Evolutionary conservation across 2,797 vertebrate genomes (phyloP).

Genomic region (Megaceryle alcyon): DNA sequence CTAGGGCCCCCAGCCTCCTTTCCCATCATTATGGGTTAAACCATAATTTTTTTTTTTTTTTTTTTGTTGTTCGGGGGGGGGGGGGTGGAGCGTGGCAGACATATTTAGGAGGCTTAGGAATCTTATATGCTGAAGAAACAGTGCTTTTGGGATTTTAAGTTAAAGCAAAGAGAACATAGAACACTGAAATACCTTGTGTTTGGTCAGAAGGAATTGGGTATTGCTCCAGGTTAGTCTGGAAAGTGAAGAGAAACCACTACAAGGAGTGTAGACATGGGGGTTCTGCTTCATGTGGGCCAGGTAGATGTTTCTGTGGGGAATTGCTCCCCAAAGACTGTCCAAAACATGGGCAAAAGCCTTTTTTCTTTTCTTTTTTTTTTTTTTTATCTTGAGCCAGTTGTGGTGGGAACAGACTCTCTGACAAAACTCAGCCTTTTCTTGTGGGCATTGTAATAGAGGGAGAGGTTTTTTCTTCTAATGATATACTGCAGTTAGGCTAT

Average conservation of each 20-base stretch:
- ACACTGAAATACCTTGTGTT: background rate
- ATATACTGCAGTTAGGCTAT: background rate
- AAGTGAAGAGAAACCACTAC: background rate
- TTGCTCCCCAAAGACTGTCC: conserved; percentile 8
- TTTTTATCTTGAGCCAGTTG: background rate
- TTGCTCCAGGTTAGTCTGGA: background rate
- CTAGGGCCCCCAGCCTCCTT: background rate
- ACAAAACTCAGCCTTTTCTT: background rate
- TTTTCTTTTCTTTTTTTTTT: background rate
- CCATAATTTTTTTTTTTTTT: no score
- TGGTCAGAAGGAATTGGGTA: background rate
- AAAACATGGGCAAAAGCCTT: background rate
- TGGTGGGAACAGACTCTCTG: conserved; percentile 48
- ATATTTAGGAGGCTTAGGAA: background rate
- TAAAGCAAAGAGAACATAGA: background rate
- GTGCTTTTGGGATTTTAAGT: background rate
- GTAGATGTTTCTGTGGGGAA: background rate
- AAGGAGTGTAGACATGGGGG: background rate
- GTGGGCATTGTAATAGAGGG: conserved; percentile 39
- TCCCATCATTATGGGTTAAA: background rate
- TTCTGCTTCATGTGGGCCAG: background rate
- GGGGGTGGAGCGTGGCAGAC: background rate
- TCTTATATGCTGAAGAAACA: background rate
- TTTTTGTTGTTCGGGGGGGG: no score
- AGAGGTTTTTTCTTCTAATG: background rate